Conservation (phyloP, 2,797 vertebrate genomes). For the Oophaga sylvatica region DNA sequence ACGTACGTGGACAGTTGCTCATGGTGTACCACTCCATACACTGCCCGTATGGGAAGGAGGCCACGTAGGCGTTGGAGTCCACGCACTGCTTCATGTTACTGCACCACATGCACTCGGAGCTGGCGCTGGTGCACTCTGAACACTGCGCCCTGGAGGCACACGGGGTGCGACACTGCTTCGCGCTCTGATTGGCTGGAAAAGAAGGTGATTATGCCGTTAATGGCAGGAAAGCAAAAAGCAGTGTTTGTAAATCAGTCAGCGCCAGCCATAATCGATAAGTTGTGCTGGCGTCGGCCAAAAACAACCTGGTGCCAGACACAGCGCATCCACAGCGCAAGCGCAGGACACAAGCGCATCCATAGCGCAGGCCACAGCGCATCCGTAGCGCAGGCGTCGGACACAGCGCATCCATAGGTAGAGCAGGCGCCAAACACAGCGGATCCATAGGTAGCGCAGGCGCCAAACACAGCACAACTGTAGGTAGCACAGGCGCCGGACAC, state of each 20-base stretch:
- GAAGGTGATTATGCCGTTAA: background rate
- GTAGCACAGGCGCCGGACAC: no score
- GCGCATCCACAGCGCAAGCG: background rate
- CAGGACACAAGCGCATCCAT: background rate
- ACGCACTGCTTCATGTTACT: slow-evolving; percentile 99
- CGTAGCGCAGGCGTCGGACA: no score
- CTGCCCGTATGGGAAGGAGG: slow-evolving; percentile 96
- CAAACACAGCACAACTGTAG: no score
- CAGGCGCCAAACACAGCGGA: no score
- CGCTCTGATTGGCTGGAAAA: slow-evolving; percentile 89
- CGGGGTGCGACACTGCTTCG: slow-evolving; percentile 92
- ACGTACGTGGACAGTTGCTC: slow-evolving; percentile 94
- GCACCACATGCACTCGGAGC: slow-evolving; percentile 99
- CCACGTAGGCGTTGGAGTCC: slow-evolving; percentile 96
- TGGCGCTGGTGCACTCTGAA: slow-evolving; percentile 91
- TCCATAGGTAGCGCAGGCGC: no score
- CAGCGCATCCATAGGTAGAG: no score
- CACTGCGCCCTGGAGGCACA: slow-evolving; percentile 87
- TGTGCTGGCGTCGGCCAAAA: no score
- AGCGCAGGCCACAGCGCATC: background rate
- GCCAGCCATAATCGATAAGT: background rate
- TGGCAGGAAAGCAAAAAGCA: background rate
- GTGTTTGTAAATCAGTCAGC: no score
- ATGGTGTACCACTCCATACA: slow-evolving; percentile 99
- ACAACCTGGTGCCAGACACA: background rate